These are phyloP conservation scores for Channa maculata DNA, from an alignment of 2,113 vertebrate genomes.

Conservation along the genomic window DNA sequence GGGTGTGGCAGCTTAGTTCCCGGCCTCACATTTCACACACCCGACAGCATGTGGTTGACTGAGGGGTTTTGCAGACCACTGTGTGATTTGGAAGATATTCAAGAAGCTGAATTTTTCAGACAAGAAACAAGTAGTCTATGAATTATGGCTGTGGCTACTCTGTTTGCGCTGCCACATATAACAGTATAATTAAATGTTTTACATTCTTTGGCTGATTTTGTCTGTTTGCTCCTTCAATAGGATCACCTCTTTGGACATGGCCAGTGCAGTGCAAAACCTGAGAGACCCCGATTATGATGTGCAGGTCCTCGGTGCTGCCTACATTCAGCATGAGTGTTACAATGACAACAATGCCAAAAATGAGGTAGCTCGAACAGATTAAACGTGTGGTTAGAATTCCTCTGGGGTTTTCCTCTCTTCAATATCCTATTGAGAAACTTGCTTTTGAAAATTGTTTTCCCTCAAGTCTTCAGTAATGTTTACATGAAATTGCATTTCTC, in stretches of 20 bases:
- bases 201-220: slow-evolving; percentile 16
- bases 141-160: slow-evolving; percentile 23
- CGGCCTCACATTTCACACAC: slow-evolving; percentile 71
- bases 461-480: slow-evolving; percentile 1
- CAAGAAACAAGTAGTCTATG: slow-evolving; percentile 32
- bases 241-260: slow-evolving; percentile 87
- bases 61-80: slow-evolving; percentile 29
- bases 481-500: background rate
- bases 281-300: slow-evolving; percentile 85
- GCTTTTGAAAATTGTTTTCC: slow-evolving; percentile 23
- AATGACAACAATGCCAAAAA: slow-evolving; percentile 88
- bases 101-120: slow-evolving; percentile 21
- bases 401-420: slow-evolving; percentile 6
- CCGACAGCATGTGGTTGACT: slow-evolving; percentile 54
- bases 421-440: slow-evolving; percentile 19
- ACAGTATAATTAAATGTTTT: slow-evolving; percentile 14
- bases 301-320: slow-evolving; percentile 92
- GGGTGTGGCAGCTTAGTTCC: slow-evolving; percentile 70
- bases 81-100: slow-evolving; percentile 54
- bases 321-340: slow-evolving; percentile 96
- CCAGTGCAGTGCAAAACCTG: slow-evolving; percentile 89
- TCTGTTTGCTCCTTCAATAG: slow-evolving; percentile 74
- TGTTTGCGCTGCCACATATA: slow-evolving; percentile 9
- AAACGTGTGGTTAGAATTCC: slow-evolving; percentile 30
- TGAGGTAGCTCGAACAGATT: slow-evolving; percentile 81